phyloP scores from a whole-genome alignment of 2,888 invertebrate genomes.

The Mythimna lalbum region DNA sequence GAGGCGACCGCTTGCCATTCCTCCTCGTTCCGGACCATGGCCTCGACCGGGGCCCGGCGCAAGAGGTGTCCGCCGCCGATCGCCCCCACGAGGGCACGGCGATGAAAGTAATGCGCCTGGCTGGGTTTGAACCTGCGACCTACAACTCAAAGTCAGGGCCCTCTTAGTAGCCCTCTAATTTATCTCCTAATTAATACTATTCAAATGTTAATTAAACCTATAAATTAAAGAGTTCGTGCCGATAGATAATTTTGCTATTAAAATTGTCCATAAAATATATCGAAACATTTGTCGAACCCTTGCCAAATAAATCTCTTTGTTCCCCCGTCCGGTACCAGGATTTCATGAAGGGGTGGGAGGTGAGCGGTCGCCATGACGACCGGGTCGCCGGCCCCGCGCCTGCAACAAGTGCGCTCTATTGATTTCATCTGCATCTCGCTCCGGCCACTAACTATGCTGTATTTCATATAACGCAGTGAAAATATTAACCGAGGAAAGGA shows the following conservation, averaged over 20 bases:
- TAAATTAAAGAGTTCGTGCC: not conserved
- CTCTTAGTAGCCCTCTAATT: not conserved
- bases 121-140: too few species aligned
- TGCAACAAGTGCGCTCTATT: slow-evolving; percentile 75
- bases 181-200: not conserved
- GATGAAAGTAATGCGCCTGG: too few species aligned
- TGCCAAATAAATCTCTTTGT: slow-evolving; percentile 20
- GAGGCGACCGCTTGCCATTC: too few species aligned
- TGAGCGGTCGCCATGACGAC: slow-evolving; percentile 69
- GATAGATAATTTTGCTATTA: not conserved
- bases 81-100: too few species aligned
- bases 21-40: too few species aligned
- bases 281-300: not conserved
- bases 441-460: slow-evolving; percentile 36
- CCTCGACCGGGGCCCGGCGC: too few species aligned
- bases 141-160: too few species aligned
- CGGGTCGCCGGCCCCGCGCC: slow-evolving; percentile 61
- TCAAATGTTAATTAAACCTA: not conserved
- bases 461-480: slow-evolving; percentile 39
- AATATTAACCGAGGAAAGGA: slow-evolving; percentile 19
- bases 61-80: too few species aligned
- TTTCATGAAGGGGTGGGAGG: slow-evolving; percentile 42
- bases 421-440: slow-evolving; percentile 70
- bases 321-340: slow-evolving; percentile 53
- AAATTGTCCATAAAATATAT: not conserved